Evolutionary conservation across 2,888 invertebrate species (phyloP).

Genomic region (Drosophila meridiana): DNA sequence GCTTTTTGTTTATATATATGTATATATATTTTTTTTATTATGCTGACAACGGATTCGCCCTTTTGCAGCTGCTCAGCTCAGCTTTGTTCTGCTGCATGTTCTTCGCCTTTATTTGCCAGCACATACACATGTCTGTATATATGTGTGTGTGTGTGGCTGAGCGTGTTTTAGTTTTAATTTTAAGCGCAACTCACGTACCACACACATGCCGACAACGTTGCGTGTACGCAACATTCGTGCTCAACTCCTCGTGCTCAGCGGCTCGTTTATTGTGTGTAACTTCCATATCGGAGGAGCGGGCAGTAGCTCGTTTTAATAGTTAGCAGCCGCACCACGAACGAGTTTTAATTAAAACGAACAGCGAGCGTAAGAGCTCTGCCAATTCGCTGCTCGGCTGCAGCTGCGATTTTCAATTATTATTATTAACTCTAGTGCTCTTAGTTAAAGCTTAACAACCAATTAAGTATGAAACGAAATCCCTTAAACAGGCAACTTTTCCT

Average conservation of each 20-base stretch:
- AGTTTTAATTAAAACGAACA: constrained; percentile 56
- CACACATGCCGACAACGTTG: constrained; percentile 36
- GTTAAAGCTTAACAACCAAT: not conserved
- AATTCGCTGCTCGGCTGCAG: not conserved
- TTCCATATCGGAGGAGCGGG: constrained; percentile 12
- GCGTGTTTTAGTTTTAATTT: constrained; percentile 44
- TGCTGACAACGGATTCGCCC: not conserved
- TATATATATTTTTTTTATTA: not conserved
- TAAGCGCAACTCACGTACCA: constrained; percentile 31
- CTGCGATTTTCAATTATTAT: constrained; percentile 6
- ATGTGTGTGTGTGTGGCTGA: not conserved
- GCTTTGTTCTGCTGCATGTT: not conserved
- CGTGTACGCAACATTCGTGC: constrained; percentile 38
- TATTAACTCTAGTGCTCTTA: not conserved
- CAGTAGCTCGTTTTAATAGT: constrained; percentile 17
- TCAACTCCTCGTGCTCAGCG: not conserved
- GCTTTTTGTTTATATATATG: not conserved
- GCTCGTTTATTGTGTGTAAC: constrained; percentile 13
- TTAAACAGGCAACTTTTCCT: not conserved
- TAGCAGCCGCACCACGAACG: constrained; percentile 33
- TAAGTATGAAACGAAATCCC: not conserved
- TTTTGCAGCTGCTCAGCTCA: constrained; percentile 4
- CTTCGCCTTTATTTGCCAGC: constrained; percentile 12
- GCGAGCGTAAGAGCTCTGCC: not conserved
- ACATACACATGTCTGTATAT: not conserved